Conservation (phyloP, 2,797 vertebrate species). For the Labeo calbasu region DNA sequence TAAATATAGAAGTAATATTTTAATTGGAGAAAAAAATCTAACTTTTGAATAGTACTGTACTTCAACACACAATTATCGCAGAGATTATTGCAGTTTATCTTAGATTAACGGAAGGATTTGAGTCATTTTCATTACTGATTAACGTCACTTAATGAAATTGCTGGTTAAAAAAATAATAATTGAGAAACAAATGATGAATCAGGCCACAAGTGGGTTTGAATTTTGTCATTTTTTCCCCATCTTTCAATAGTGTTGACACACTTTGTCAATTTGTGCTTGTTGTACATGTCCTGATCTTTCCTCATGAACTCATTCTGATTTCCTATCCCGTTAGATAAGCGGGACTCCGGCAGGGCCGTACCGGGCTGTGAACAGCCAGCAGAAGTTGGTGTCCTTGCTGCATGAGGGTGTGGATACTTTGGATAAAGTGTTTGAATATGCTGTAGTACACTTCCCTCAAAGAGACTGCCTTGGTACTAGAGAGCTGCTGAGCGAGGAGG, state of each 20-base stretch:
- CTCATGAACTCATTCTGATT: slow-evolving; percentile 4
- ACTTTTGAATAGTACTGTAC: not conserved
- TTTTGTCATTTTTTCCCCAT: not conserved
- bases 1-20: not conserved
- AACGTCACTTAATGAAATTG: not conserved
- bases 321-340: slow-evolving; percentile 62
- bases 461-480: slow-evolving; percentile 92
- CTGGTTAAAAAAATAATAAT: not conserved
- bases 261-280: not conserved
- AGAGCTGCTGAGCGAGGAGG: slow-evolving; percentile 94
- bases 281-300: not conserved
- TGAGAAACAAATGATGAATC: not conserved
- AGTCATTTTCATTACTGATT: slow-evolving; percentile 9
- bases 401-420: slow-evolving; percentile 89
- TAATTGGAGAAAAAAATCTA: not conserved
- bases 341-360: slow-evolving; percentile 84
- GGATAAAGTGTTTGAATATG: slow-evolving; percentile 92
- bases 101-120: slow-evolving; percentile 20
- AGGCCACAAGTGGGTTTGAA: not conserved
- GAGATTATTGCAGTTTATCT: slow-evolving; percentile 1
- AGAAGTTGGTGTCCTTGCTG: slow-evolving; percentile 82
- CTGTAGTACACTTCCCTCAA: slow-evolving; percentile 82
- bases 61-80: not conserved
- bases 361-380: slow-evolving; percentile 85
- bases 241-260: not conserved